phyloP scores from a whole-genome alignment of 2,797 vertebrate genomes.

The Crax fasciolata region DNA sequence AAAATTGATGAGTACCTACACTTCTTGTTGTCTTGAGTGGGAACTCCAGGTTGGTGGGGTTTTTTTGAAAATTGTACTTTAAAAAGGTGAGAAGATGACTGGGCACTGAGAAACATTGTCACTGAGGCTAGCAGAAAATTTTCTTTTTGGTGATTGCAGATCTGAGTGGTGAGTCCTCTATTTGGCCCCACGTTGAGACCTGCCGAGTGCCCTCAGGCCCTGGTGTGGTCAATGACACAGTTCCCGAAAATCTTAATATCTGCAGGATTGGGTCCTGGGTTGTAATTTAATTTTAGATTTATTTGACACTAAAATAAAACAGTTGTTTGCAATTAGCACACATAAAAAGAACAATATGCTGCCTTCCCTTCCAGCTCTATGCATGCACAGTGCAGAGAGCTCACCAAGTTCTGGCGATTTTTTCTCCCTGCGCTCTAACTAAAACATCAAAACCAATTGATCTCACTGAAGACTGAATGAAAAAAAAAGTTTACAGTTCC shows the following conservation, averaged over 20 bases:
- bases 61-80: neutral
- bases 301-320: slow-evolving; percentile 61
- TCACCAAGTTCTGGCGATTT: slow-evolving; percentile 53
- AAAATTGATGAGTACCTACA: neutral
- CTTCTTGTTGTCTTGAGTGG: neutral
- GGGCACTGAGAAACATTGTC: neutral
- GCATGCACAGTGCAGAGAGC: slow-evolving; percentile 46
- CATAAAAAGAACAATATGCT: slow-evolving; percentile 67
- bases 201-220: rapidly evolving
- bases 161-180: neutral
- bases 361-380: neutral
- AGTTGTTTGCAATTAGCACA: slow-evolving; percentile 76
- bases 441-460: slow-evolving; percentile 56
- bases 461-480: neutral
- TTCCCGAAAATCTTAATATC: neutral
- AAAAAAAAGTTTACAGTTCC: slow-evolving; percentile 30
- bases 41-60: neutral
- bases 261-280: neutral
- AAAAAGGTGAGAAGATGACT: neutral
- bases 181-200: neutral
- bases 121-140: neutral
- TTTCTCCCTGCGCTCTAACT: slow-evolving; percentile 46
- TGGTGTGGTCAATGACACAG: neutral
- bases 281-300: slow-evolving; percentile 26
- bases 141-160: neutral